These are phyloP conservation scores for Rostratula benghalensis DNA, from an alignment of 2,113 vertebrate species.

Conservation along the genomic window DNA sequence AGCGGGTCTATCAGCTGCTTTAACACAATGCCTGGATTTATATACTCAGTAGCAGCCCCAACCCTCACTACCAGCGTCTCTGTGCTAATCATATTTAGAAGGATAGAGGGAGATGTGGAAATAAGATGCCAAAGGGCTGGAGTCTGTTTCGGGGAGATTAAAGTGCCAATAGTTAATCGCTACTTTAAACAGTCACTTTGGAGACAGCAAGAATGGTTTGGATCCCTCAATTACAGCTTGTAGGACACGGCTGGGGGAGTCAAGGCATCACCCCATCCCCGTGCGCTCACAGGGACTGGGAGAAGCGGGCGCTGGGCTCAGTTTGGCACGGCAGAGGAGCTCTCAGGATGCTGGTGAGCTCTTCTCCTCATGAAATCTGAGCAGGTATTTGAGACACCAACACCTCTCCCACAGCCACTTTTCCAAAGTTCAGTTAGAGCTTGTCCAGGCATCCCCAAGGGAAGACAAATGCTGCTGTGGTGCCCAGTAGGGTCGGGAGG, in stretches of 20 bases:
- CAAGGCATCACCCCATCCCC: not conserved
- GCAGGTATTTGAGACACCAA: rapidly evolving
- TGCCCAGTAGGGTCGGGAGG: not conserved
- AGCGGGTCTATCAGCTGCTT: slow-evolving; percentile 18
- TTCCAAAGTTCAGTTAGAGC: not conserved
- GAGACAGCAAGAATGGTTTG: not conserved
- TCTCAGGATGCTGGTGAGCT: not conserved
- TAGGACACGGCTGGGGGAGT: not conserved
- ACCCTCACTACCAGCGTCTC: not conserved
- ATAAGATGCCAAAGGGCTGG: slow-evolving; percentile 54
- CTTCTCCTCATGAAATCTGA: not conserved
- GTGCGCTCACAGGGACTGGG: rapidly evolving
- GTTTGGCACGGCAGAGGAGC: not conserved
- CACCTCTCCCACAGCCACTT: not conserved
- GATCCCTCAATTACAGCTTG: slow-evolving; percentile 21
- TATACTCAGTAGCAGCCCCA: not conserved
- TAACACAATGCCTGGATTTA: slow-evolving; percentile 16
- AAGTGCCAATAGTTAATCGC: slow-evolving; percentile 48
- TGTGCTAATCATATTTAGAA: slow-evolving; percentile 28
- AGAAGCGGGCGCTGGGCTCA: not conserved
- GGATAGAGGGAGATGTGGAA: slow-evolving; percentile 29
- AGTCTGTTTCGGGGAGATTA: slow-evolving; percentile 52
- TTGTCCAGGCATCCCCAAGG: not conserved
- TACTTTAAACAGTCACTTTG: not conserved
- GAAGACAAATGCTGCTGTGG: not conserved